Conservation (phyloP, 1,140 invertebrate species). For the Sarcophaga peregrina region DNA sequence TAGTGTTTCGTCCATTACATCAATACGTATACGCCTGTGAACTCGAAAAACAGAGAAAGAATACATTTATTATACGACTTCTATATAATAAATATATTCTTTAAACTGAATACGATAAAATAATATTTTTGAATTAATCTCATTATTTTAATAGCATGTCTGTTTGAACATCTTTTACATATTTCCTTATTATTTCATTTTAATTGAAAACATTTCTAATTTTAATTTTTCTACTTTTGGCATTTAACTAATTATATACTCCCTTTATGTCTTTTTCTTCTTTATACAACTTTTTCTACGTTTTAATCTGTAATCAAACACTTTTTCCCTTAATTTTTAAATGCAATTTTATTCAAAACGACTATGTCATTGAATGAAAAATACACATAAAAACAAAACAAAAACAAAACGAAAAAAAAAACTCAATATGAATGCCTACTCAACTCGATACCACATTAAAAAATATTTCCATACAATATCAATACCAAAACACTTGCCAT, state of each 20-base stretch:
- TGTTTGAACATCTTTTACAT: no score
- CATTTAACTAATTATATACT: neutral
- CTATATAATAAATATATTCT: no score
- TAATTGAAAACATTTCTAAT: no score
- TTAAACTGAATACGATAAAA: no score
- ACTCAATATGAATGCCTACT: neutral
- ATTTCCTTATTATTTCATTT: no score
- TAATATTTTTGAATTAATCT: no score
- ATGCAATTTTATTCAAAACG: neutral
- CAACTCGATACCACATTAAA: neutral
- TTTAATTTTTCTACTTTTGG: neutral
- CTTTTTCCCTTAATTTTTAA: neutral
- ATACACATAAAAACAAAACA: no score
- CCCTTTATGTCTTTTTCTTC: neutral
- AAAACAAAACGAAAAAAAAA: neutral
- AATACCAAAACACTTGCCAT: conserved; percentile 34
- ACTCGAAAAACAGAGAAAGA: neutral
- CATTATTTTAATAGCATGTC: no score
- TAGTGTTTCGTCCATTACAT: neutral
- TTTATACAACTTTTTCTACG: neutral
- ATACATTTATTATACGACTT: no score
- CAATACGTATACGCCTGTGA: neutral
- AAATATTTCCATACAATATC: neutral
- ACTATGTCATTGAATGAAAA: neutral
- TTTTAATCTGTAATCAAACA: neutral